phyloP scores from a whole-genome alignment of 2,113 vertebrate species.

The Dolichallabes microphthalmus region DNA sequence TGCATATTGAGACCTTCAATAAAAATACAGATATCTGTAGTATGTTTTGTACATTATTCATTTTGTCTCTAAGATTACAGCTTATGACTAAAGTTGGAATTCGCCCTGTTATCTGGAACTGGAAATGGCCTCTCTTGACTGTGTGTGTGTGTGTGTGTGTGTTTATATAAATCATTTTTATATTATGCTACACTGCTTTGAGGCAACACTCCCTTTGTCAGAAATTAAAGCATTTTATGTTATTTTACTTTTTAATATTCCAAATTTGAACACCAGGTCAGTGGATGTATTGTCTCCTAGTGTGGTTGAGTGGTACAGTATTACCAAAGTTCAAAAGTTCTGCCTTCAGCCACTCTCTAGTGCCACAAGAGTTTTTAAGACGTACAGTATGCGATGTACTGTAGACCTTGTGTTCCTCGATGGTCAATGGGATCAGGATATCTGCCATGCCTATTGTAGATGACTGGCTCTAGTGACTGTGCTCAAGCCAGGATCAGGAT shows the following conservation, averaged over 20 bases:
- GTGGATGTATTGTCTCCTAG: neutral
- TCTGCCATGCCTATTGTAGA: neutral
- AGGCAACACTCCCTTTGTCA: neutral
- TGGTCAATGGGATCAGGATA: neutral
- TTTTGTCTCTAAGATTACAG: neutral
- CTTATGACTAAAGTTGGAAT: neutral
- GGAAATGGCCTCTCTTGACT: neutral
- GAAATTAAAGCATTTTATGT: neutral
- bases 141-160: neutral
- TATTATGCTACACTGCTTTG: neutral
- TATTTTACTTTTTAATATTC: neutral
- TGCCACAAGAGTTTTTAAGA: neutral
- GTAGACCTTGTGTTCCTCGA: neutral
- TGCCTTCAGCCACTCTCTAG: neutral
- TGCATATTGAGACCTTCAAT: neutral
- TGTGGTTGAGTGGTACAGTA: neutral
- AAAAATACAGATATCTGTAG: too few species aligned
- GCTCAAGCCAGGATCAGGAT: neutral
- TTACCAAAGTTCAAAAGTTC: neutral
- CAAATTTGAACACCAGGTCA: neutral
- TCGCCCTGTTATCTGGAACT: neutral
- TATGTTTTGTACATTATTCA: neutral
- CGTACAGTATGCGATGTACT: neutral
- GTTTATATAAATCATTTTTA: neutral
- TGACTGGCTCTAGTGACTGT: neutral